Percentiles rank a stretch among this genome's conserved stretches.
These are phyloP conservation scores for Oreochromis grahami DNA, from an alignment of 2,797 vertebrate species.

Conservation along the genomic window DNA sequence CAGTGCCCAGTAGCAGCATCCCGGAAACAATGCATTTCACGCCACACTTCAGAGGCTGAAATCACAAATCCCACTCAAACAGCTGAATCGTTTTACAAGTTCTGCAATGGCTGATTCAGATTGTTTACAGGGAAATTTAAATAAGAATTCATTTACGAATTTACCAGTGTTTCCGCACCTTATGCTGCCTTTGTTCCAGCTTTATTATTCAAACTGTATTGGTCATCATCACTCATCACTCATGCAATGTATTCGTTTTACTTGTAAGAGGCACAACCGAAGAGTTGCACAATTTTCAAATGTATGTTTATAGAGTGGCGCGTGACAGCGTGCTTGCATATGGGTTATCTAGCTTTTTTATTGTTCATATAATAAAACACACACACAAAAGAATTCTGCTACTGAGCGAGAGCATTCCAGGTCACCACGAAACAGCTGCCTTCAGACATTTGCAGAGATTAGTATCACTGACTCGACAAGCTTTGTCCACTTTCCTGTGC, in stretches of 20 bases:
- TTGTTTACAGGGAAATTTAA: neutral
- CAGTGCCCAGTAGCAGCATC: neutral
- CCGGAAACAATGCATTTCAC: neutral
- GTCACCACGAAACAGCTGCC: neutral
- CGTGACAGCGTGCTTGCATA: neutral
- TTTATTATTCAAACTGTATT: neutral
- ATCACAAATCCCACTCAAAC: neutral
- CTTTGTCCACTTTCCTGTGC: neutral
- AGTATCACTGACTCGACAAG: neutral
- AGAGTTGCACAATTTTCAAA: neutral
- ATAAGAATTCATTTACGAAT: neutral
- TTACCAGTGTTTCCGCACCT: neutral
- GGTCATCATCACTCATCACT: neutral
- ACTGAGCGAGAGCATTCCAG: neutral
- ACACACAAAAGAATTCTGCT: neutral
- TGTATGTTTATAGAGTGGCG: neutral
- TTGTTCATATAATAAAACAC: neutral
- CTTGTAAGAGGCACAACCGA: too few relatives aligned
- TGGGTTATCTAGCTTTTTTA: neutral
- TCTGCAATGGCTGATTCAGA: neutral
- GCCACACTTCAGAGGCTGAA: neutral
- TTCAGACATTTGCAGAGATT: neutral
- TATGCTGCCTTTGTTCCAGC: neutral
- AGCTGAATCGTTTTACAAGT: neutral
- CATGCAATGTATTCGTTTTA: neutral